These are phyloP conservation scores for Egretta garzetta DNA, from an alignment of 2,113 vertebrate species.

Conservation along the genomic window DNA sequence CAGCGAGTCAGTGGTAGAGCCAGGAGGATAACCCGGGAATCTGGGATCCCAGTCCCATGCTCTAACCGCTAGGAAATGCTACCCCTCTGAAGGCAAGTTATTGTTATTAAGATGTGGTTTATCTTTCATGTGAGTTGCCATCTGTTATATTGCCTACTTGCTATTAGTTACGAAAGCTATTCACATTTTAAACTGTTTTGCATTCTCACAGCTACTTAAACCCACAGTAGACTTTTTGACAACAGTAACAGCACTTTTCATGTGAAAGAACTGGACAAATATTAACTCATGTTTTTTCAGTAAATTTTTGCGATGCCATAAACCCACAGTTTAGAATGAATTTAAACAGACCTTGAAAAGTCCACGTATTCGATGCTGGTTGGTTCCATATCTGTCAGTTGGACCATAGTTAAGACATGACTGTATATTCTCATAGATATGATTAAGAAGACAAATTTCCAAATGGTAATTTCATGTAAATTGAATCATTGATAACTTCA, in stretches of 20 bases:
- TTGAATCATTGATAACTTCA: slow-evolving; percentile 28
- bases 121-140: slow-evolving; percentile 30
- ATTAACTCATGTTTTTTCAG: slow-evolving; percentile 53
- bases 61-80: neutral
- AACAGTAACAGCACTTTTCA: slow-evolving; percentile 38
- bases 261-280: slow-evolving; percentile 58
- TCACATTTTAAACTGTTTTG: slow-evolving; percentile 60
- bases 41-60: neutral
- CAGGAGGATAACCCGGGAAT: slow-evolving; percentile 12
- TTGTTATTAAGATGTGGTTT: slow-evolving; percentile 46
- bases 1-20: neutral
- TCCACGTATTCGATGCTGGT: neutral
- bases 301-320: slow-evolving; percentile 68
- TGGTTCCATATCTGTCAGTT: neutral
- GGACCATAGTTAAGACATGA: neutral
- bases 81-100: slow-evolving; percentile 40
- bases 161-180: slow-evolving; percentile 63
- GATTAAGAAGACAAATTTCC: slow-evolving; percentile 24
- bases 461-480: slow-evolving; percentile 44
- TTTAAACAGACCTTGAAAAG: slow-evolving; percentile 50
- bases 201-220: slow-evolving; percentile 49
- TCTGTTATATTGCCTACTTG: slow-evolving; percentile 53
- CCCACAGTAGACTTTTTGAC: slow-evolving; percentile 63
- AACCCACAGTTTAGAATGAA: slow-evolving; percentile 32
- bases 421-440: neutral